These are phyloP conservation scores for Agonopterix heracliana DNA, from an alignment of 2,888 invertebrate genomes.

Conservation along the genomic window DNA sequence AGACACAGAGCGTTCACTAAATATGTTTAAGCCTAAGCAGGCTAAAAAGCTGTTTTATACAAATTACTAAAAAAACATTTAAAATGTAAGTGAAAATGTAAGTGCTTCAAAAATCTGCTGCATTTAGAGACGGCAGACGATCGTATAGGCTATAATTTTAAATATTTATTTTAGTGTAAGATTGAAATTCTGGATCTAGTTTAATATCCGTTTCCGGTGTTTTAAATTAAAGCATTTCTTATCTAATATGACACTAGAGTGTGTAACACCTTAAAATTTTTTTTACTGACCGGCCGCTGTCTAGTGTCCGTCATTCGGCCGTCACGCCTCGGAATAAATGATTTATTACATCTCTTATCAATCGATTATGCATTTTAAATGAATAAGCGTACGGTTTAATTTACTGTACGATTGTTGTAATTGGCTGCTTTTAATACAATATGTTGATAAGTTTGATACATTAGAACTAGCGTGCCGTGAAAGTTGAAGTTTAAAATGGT, in stretches of 20 bases:
- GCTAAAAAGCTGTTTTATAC: too few relatives aligned
- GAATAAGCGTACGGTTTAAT: slow-evolving; percentile 25
- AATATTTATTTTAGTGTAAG: too few relatives aligned
- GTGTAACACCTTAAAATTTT: slow-evolving; percentile 4
- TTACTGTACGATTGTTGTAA: slow-evolving; percentile 20
- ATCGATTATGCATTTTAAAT: slow-evolving; percentile 34
- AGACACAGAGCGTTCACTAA: too few relatives aligned
- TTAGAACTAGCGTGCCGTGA: slow-evolving; percentile 37
- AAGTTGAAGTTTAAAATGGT: slow-evolving; percentile 22
- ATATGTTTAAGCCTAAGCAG: too few relatives aligned
- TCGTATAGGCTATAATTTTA: too few relatives aligned
- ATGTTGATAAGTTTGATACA: slow-evolving; percentile 43
- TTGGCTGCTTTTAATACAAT: slow-evolving; percentile 29
- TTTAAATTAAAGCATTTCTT: too few relatives aligned
- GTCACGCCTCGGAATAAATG: slow-evolving; percentile 53
- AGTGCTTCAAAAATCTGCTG: too few relatives aligned
- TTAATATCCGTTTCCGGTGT: too few relatives aligned
- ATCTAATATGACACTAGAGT: background rate
- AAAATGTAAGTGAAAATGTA: too few relatives aligned
- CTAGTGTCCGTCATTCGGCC: slow-evolving; percentile 44
- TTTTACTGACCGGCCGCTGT: slow-evolving; percentile 2
- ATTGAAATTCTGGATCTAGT: too few relatives aligned
- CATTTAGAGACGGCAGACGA: too few relatives aligned
- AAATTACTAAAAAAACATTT: too few relatives aligned
- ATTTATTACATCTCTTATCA: slow-evolving; percentile 44